A percentile compares a stretch with the other conserved stretches of the same genome.
These are phyloP conservation scores for Morphnarchus princeps DNA, from an alignment of 2,113 vertebrate species.

Conservation along the genomic window DNA sequence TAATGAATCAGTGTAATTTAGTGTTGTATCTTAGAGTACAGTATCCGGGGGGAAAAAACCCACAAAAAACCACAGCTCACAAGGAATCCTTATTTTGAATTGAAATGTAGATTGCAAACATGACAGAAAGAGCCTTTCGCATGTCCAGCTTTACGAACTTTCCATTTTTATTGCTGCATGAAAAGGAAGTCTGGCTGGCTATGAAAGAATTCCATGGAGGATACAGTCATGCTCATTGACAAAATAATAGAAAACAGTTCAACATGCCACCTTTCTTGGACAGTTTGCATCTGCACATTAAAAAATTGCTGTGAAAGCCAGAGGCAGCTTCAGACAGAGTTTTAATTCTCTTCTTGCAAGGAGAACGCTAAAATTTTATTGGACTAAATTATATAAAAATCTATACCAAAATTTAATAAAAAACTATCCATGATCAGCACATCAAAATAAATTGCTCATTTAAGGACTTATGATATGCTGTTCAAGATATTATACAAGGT, in stretches of 20 bases:
- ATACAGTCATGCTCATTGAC: not conserved
- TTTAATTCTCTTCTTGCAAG: not conserved
- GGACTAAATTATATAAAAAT: not conserved
- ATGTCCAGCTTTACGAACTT: not conserved
- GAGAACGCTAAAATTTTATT: not conserved
- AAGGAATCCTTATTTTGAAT: constrained; percentile 39
- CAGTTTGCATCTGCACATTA: not conserved
- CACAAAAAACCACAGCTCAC: not conserved
- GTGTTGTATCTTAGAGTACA: constrained; percentile 39
- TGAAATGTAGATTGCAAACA: constrained; percentile 46
- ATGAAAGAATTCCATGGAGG: not conserved
- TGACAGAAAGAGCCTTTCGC: constrained; percentile 7
- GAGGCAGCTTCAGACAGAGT: not conserved
- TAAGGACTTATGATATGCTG: not conserved
- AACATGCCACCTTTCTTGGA: not conserved
- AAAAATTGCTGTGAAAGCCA: not conserved
- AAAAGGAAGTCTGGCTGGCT: not conserved
- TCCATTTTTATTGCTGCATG: not conserved
- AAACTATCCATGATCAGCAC: not conserved
- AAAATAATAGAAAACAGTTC: not conserved
- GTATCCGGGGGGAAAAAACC: not conserved
- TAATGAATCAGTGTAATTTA: constrained; percentile 79
- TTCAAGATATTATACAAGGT: not conserved
- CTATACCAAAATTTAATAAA: not conserved
- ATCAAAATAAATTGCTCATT: not conserved